phyloP scores from a whole-genome alignment of 2,888 invertebrate genomes.

The Actias luna region DNA sequence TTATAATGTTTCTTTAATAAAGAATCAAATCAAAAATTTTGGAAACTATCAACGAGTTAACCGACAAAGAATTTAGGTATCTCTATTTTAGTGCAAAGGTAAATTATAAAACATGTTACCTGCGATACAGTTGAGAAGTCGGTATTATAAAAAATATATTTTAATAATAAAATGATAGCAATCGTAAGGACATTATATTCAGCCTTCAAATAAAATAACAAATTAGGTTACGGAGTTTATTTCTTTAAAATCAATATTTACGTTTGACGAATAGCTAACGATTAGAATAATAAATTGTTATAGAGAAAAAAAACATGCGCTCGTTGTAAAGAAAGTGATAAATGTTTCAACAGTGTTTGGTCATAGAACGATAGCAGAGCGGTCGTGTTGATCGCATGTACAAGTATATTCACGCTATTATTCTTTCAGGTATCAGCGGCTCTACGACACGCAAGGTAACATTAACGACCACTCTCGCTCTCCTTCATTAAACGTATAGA shows the following conservation, averaged over 20 bases:
- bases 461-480: constrained; percentile 6
- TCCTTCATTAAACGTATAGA: neutral
- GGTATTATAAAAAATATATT: too few species aligned
- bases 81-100: too few species aligned
- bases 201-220: neutral
- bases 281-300: neutral
- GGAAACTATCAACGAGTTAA: neutral
- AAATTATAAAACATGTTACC: too few species aligned
- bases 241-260: neutral
- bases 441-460: neutral
- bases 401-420: constrained; percentile 13
- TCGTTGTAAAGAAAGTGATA: constrained; percentile 45
- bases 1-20: neutral
- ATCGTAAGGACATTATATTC: neutral
- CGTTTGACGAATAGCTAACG: neutral
- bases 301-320: constrained; percentile 21
- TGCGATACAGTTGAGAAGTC: too few species aligned
- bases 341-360: constrained; percentile 1
- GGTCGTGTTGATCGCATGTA: constrained; percentile 12
- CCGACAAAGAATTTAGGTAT: too few species aligned
- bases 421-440: neutral
- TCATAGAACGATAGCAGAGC: constrained; percentile 6
- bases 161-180: neutral
- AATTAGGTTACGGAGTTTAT: neutral
- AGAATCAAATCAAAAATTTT: neutral